phyloP scores from a whole-genome alignment of 2,888 invertebrate species.

The Cantharis rustica region DNA sequence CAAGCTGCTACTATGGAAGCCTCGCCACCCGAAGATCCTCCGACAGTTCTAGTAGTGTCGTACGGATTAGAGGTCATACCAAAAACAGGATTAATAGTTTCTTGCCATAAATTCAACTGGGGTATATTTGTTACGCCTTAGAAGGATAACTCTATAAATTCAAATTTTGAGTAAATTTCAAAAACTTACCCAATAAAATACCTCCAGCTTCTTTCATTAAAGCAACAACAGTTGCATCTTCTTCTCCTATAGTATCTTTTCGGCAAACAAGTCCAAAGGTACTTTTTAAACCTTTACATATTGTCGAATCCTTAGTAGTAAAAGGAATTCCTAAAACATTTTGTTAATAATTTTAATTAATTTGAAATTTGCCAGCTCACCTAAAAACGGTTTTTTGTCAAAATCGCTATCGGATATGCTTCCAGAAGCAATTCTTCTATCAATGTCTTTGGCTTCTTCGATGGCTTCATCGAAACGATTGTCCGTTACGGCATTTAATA shows the following conservation, averaged over 20 bases:
- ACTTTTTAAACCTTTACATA: conserved; percentile 73
- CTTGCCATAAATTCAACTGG: conserved; percentile 91
- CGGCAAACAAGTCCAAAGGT: conserved; percentile 71
- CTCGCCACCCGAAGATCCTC: conserved; percentile 94
- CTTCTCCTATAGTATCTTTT: conserved; percentile 63
- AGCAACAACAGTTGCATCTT: conserved; percentile 80
- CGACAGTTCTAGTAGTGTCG: conserved; percentile 80
- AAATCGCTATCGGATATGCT: conserved; percentile 66
- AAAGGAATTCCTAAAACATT: conserved; percentile 78
- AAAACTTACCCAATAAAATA: conserved; percentile 72
- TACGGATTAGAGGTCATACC: conserved; percentile 94
- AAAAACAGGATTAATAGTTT: conserved; percentile 85
- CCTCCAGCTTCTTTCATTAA: conserved; percentile 80
- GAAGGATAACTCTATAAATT: background rate
- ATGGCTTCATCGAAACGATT: conserved; percentile 79
- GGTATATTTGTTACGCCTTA: conserved; percentile 80
- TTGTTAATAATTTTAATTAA: background rate
- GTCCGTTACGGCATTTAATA: conserved; percentile 84
- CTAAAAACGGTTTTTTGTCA: conserved; percentile 76
- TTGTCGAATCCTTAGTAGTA: conserved; percentile 88
- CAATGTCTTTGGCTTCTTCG: conserved; percentile 75
- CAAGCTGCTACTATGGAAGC: conserved; percentile 76
- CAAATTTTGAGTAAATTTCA: background rate
- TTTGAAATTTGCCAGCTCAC: conserved; percentile 43
- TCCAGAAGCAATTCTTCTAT: conserved; percentile 66